A percentile compares a stretch with the other conserved stretches of the same genome.
These are phyloP conservation scores for Asbolus verrucosus DNA, from an alignment of 1,140 invertebrate genomes.

Conservation along the genomic window DNA sequence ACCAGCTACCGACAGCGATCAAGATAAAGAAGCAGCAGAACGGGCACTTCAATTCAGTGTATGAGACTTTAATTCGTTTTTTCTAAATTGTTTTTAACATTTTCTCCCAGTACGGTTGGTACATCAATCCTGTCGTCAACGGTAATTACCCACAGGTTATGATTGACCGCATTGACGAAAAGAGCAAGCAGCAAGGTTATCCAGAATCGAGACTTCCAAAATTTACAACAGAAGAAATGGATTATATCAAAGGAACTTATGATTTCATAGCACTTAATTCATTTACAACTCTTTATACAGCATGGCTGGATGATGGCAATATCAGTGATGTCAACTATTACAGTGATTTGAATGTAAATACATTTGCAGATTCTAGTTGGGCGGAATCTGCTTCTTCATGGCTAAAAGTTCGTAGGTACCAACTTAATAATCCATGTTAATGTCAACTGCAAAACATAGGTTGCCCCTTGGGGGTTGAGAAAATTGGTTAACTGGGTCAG, in stretches of 20 bases:
- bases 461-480: slow-evolving; percentile 71
- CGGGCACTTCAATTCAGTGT: slow-evolving; percentile 44
- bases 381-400: slow-evolving; percentile 35
- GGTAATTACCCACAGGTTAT: slow-evolving; percentile 75
- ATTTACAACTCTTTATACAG: slow-evolving; percentile 65
- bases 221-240: slow-evolving; percentile 73
- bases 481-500: slow-evolving; percentile 72
- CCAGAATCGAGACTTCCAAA: slow-evolving; percentile 70
- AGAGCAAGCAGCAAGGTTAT: slow-evolving; percentile 71
- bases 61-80: too few relatives aligned
- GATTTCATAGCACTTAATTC: slow-evolving; percentile 75
- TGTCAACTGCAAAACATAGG: too few relatives aligned
- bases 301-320: not conserved
- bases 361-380: slow-evolving; percentile 37
- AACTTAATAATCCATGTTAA: not conserved
- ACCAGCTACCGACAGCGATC: slow-evolving; percentile 13
- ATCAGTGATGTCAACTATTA: not conserved
- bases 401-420: slow-evolving; percentile 30
- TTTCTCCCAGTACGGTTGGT: slow-evolving; percentile 69
- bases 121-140: slow-evolving; percentile 72
- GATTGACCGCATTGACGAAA: slow-evolving; percentile 68
- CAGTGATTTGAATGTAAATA: slow-evolving; percentile 37
- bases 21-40: slow-evolving; percentile 50
- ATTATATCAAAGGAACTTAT: slow-evolving; percentile 69
- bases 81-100: not conserved